A percentile compares a stretch with the other conserved stretches of the same genome.
Evolutionary conservation across 2,797 vertebrate species (phyloP).

Genomic region (Acipenser transmontanus): DNA sequence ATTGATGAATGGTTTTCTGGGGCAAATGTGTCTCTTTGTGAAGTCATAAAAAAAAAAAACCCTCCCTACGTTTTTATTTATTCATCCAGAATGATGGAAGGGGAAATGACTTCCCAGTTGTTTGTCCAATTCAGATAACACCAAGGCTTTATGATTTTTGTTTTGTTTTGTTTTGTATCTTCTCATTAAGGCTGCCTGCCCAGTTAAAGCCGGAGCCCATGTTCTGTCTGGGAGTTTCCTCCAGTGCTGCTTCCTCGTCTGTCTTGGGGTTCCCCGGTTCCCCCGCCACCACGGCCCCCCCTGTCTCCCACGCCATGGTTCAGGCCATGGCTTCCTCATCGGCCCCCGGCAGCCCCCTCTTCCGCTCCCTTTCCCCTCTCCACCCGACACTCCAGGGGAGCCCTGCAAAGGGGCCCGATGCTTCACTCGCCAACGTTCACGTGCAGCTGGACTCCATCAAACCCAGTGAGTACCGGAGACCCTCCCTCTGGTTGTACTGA

Average conservation of each 20-base stretch:
- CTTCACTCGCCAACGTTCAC: slow-evolving; percentile 73
- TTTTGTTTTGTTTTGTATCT: slow-evolving; percentile 22
- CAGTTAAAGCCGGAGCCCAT: slow-evolving; percentile 31
- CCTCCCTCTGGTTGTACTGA: not conserved
- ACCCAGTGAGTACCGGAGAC: slow-evolving; percentile 72
- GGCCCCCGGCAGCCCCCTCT: slow-evolving; percentile 70
- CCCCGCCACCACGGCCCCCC: slow-evolving; percentile 33
- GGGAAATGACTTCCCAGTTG: not conserved
- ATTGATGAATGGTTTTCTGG: slow-evolving; percentile 9
- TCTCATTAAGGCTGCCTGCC: slow-evolving; percentile 42
- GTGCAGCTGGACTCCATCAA: slow-evolving; percentile 84
- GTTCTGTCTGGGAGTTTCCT: slow-evolving; percentile 30
- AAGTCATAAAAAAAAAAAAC: not conserved
- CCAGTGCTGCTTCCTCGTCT: slow-evolving; percentile 17
- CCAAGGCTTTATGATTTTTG: not conserved
- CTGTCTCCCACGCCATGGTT: slow-evolving; percentile 29
- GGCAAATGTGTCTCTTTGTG: not conserved
- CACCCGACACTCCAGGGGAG: slow-evolving; percentile 53
- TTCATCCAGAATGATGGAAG: not conserved
- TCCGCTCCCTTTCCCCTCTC: slow-evolving; percentile 59
- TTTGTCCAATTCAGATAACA: not conserved
- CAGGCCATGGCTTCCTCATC: slow-evolving; percentile 33
- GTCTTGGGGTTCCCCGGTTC: slow-evolving; percentile 30
- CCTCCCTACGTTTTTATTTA: not conserved
- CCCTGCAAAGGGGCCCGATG: slow-evolving; percentile 59